These are phyloP conservation scores for Nomada fabriciana DNA, from an alignment of 2,888 invertebrate genomes.

Conservation along the genomic window DNA sequence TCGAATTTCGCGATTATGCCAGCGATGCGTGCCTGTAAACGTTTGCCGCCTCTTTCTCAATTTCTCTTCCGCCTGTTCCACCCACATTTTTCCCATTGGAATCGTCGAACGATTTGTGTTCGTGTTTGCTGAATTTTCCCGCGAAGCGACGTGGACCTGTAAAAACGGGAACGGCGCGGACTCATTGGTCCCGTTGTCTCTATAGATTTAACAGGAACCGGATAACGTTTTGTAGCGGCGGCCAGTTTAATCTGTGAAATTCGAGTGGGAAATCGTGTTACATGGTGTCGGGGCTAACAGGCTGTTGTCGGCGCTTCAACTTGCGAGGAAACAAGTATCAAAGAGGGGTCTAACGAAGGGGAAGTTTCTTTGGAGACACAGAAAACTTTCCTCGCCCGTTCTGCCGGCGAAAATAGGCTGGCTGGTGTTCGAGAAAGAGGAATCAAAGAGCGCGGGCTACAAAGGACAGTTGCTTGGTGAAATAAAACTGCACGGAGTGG, in stretches of 20 bases:
- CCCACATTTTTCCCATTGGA: background rate
- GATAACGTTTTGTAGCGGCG: background rate
- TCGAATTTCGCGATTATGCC: constrained; percentile 62
- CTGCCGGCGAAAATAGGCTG: constrained; percentile 36
- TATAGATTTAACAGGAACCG: background rate
- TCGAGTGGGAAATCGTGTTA: background rate
- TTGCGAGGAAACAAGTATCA: background rate
- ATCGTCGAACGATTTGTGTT: constrained; percentile 7
- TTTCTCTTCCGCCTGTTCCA: background rate
- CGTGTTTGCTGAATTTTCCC: constrained; percentile 4
- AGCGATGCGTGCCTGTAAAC: constrained; percentile 33
- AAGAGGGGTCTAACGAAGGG: constrained; percentile 13
- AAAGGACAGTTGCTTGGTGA: constrained; percentile 3
- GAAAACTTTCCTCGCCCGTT: constrained; percentile 2
- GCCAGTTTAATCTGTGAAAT: background rate
- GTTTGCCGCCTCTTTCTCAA: background rate
- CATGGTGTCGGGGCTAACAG: background rate
- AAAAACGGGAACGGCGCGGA: background rate
- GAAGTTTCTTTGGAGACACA: background rate
- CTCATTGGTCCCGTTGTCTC: background rate
- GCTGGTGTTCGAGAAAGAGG: background rate
- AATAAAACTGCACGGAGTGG: constrained; percentile 5
- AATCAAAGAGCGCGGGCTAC: constrained; percentile 9
- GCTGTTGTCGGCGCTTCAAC: constrained; percentile 6
- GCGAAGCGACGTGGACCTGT: too few relatives aligned